Base-by-base conservation (phyloP, 2,113 vertebrate genomes). In the Zootoca vivipara region DNA sequence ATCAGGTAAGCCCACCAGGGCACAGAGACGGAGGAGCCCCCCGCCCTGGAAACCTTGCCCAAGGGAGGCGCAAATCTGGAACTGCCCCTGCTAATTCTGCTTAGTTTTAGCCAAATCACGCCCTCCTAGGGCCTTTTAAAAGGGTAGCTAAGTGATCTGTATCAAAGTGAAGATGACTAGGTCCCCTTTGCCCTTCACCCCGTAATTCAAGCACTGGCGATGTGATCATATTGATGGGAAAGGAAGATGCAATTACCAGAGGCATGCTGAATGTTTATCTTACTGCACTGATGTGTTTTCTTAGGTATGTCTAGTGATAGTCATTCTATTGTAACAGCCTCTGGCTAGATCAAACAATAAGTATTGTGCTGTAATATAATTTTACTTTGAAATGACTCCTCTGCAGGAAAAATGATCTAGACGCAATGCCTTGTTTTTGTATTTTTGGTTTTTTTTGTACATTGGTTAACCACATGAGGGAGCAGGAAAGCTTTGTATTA, bases 371-470 rank as follows among this genome's bases (percentile, higher is more conserved):
- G 10, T 16, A 64, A 67, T 28, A 77, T 46, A 52, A 79, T 33
- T 69, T 85, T 65, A 69, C 26, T 33, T n/a, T 52, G 40, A 69
- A 52, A 77, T 4, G n/a, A 78, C 65, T 65, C 42, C 64, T 92
- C 72, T 58, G 73, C 82, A 84, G 87, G 52, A 79, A 62, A 52
- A 33, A 15, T 67, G 40, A 92, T 89, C 78, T 88, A 87, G 77
- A 82, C 88, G 89, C 46, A 84, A 82, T 0, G 7, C 30, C 85
- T 80, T 62, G 82, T 83, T 86, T 88, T 85, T 91, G 92, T 77
- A 89, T 80, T 83, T 85, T 38, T 80, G 89, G 90, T 92, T 89
- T 91, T 42, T 85, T 78, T 85, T 81, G 77, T 83, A 38, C 52
- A 74, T 52, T 52, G 30, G 64, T 0, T 73, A 74, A 78, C 89